Conservation (phyloP, 2,888 invertebrate species). For the Melanchra persicariae region DNA sequence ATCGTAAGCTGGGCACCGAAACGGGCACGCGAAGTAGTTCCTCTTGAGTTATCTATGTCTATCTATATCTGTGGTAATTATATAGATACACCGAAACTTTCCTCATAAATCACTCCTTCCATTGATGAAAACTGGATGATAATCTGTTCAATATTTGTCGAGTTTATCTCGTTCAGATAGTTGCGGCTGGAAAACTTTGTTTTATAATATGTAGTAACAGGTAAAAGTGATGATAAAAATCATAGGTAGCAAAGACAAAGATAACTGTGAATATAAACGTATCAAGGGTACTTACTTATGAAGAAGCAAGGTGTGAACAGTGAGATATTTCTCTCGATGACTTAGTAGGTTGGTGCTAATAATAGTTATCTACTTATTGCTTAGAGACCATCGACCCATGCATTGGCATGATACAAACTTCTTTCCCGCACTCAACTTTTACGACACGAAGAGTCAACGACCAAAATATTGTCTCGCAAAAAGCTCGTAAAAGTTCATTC, state of each 20-base stretch:
- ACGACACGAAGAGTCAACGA: conserved; percentile 19
- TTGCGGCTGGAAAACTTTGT: too few relatives aligned
- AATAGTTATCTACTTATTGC: background rate
- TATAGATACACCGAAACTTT: too few relatives aligned
- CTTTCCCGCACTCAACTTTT: conserved; percentile 11
- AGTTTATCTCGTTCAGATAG: too few relatives aligned
- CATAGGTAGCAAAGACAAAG: background rate
- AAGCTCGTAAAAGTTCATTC: conserved; percentile 19
- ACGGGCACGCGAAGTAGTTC: too few relatives aligned
- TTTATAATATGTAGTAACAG: too few relatives aligned
- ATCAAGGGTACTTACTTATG: background rate
- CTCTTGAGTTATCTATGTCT: too few relatives aligned
- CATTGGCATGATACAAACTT: conserved; percentile 1
- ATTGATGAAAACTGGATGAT: too few relatives aligned
- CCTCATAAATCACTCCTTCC: too few relatives aligned
- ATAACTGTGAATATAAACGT: background rate
- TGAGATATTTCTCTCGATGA: background rate
- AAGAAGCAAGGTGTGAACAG: background rate
- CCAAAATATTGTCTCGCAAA: conserved; percentile 21
- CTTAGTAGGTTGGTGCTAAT: background rate
- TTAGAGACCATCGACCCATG: background rate
- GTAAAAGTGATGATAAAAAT: background rate
- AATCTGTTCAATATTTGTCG: too few relatives aligned
- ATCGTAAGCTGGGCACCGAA: too few relatives aligned
- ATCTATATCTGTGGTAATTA: too few relatives aligned